phyloP scores from a whole-genome alignment of 2,113 vertebrate species.

The Nothocercus julius region DNA sequence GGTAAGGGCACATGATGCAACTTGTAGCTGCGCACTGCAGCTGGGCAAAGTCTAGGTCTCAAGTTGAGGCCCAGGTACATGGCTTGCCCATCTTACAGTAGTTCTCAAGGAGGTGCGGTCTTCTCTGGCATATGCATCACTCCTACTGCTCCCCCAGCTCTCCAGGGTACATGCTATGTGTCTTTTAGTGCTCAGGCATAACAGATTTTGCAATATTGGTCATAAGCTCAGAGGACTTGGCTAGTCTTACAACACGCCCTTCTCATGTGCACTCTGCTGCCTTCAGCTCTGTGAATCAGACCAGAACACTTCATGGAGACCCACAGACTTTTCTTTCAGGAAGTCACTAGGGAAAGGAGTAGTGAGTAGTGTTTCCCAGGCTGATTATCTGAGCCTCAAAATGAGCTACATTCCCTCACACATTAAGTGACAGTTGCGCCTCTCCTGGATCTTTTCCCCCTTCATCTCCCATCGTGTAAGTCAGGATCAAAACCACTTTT shows the following conservation, averaged over 20 bases:
- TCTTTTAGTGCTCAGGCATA: neutral
- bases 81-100: neutral
- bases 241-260: neutral
- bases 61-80: neutral
- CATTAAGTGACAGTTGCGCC: neutral
- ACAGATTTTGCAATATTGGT: neutral
- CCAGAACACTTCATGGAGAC: neutral
- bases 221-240: neutral
- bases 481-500: neutral
- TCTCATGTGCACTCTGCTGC: neutral
- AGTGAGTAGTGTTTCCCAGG: neutral
- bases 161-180: neutral
- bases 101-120: neutral
- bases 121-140: neutral
- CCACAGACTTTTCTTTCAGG: neutral
- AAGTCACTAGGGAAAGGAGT: conserved; percentile 10
- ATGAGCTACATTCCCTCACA: neutral
- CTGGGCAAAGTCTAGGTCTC: neutral
- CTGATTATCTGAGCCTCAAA: neutral
- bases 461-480: neutral
- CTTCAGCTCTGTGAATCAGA: neutral
- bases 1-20: neutral
- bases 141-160: neutral
- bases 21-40: neutral
- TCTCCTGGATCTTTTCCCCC: neutral